A percentile compares a stretch with the other conserved stretches of the same genome.
Evolutionary conservation across 2,113 vertebrate genomes (phyloP).

Genomic region (Gulo gulo): DNA sequence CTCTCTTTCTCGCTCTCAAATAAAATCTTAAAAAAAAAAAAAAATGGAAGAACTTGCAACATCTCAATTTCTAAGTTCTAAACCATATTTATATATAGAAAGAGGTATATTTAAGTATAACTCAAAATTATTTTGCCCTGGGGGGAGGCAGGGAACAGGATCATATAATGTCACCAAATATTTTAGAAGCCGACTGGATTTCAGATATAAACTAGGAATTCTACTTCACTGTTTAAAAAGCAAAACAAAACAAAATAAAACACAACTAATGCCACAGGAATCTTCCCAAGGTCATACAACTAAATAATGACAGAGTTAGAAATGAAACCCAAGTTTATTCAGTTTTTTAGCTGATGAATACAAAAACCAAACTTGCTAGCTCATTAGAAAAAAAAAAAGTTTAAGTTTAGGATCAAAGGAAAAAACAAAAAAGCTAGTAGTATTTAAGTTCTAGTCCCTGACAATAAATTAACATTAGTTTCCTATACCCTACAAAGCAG

Average conservation of each 20-base stretch:
- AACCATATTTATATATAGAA: neutral
- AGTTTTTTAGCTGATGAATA: neutral
- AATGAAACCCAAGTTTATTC: neutral
- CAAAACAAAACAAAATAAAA: neutral
- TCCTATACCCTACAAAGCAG: neutral
- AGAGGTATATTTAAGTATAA: neutral
- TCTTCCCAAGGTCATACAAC: neutral
- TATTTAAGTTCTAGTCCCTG: neutral
- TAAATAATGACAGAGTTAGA: neutral
- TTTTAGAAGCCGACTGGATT: neutral
- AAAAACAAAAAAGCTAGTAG: neutral
- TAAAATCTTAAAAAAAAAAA: no score
- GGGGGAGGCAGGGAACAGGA: neutral
- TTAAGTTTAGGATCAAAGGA: neutral
- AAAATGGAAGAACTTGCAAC: neutral
- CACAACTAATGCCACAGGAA: neutral
- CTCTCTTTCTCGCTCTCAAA: no score
- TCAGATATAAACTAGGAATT: slow-evolving; percentile 2
- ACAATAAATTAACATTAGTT: slow-evolving; percentile 19
- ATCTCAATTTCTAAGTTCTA: neutral
- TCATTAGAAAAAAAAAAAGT: neutral
- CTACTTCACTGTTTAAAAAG: neutral
- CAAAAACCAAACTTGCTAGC: neutral
- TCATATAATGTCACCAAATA: neutral
- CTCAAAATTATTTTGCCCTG: neutral